Percentiles rank a stretch among this genome's conserved stretches.
These are phyloP conservation scores for Micropoecilia bifurca DNA, from an alignment of 2,797 vertebrate species.

Conservation along the genomic window DNA sequence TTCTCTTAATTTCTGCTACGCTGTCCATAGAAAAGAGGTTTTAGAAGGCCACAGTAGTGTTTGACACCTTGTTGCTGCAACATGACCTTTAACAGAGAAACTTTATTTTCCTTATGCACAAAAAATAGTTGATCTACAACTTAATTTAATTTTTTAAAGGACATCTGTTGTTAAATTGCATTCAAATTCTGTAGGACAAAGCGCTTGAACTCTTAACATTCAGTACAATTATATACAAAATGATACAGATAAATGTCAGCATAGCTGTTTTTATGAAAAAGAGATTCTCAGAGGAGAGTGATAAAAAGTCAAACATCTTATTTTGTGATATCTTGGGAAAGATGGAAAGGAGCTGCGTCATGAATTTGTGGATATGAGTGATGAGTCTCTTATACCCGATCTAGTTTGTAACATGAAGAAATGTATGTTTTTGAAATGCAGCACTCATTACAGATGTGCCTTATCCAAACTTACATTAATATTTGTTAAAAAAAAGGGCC, in stretches of 20 bases:
- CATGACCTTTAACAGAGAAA: background rate
- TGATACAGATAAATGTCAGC: background rate
- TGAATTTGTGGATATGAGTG: too few relatives aligned
- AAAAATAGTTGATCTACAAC: constrained; percentile 18
- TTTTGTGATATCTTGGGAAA: too few relatives aligned
- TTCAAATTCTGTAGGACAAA: background rate
- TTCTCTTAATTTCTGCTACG: background rate
- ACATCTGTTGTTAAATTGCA: background rate
- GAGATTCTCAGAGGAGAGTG: background rate
- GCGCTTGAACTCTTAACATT: background rate
- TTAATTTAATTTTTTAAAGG: background rate
- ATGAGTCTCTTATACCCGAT: too few relatives aligned
- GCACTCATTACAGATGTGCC: too few relatives aligned
- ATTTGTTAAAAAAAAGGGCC: too few relatives aligned
- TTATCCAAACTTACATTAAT: too few relatives aligned
- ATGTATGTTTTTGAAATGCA: too few relatives aligned
- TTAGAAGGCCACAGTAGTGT: background rate
- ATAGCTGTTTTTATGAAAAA: background rate
- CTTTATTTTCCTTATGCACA: background rate
- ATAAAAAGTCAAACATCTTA: background rate
- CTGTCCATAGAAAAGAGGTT: background rate
- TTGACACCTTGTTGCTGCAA: background rate
- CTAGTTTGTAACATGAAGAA: too few relatives aligned
- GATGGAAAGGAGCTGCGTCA: too few relatives aligned
- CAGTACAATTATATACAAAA: background rate